Base-by-base conservation (phyloP, 2,797 vertebrate genomes). In the Atherinosoma microstoma region DNA sequence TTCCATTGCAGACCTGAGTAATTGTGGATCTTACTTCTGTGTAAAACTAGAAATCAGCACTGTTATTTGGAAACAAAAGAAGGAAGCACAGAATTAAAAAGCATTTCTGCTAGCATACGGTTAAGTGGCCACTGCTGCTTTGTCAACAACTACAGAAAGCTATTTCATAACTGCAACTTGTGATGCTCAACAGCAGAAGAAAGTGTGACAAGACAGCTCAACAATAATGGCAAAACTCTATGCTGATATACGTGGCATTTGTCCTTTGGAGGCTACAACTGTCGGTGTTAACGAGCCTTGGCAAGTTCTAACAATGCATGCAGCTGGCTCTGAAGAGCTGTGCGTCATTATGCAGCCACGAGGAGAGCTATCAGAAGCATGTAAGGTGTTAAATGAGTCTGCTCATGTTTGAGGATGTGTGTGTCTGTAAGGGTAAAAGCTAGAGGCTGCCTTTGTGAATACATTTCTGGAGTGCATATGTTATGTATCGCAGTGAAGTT, bases 251-350 rank as follows among this genome's bases (percentile, higher is more conserved):
- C 92, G 90, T 92, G 87, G 85, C 93, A 91, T 93, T 94, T 95
- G 94, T 95, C 94, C 93, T 95, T 94, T 89, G 87, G 86, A 95
- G 90, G 89, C 92, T 95, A 94, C 94, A 75, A 12, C 92, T 94
- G 93, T 91, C 91, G 93, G 91, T 83, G 86, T 92, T 94, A 95
- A 94, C 93, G 91, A 96, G 91, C 84, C 94, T 94, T 93, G 90
- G 94, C 95, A 85, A 94, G 92, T 93, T 89, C 83, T 91, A 91
- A 94, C 93, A 95, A 87, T 91, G 92, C 88, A 86, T 90, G 92
- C 94, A 95, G 94, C 93, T 94, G 94, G 87, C 85, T 92, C 80
- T 85, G 86, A 89, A 92, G 93, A 86, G 86, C 75, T 77, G 86
- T 91, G 82, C 90, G 93, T 94, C 93, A 92, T 92, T 91, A 92